Percentiles rank a stretch among this genome's conserved stretches.
These are phyloP conservation scores for Choloepus hoffmanni DNA, from an alignment of 2,113 vertebrate species.

Conservation along the genomic window DNA sequence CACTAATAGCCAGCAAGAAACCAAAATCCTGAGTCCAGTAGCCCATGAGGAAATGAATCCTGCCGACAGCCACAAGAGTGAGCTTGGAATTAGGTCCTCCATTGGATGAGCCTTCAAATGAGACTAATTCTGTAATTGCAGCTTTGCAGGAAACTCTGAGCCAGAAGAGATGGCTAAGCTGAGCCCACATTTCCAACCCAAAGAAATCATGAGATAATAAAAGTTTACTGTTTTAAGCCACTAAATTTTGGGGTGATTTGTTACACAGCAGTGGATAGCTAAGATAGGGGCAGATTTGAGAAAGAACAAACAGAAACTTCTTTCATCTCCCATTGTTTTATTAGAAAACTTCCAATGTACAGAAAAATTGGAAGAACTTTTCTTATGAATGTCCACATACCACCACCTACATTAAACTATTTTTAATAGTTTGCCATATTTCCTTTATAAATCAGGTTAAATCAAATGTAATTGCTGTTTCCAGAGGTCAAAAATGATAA, in stretches of 20 bases:
- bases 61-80: not conserved
- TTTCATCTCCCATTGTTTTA: not conserved
- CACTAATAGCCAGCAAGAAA: too few species aligned
- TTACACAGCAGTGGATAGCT: not conserved
- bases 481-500: not conserved
- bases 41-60: too few species aligned
- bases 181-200: too few species aligned
- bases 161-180: too few species aligned
- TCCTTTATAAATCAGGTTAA: conserved; percentile 18
- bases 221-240: not conserved
- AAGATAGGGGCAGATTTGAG: not conserved
- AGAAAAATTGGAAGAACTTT: not conserved
- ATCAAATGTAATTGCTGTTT: not conserved
- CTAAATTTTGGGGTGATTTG: not conserved
- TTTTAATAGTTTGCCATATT: not conserved
- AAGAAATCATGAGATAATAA: not conserved
- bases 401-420: not conserved
- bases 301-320: not conserved
- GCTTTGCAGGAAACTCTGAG: too few species aligned
- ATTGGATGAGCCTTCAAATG: too few species aligned
- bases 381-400: not conserved
- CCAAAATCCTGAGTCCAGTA: too few species aligned
- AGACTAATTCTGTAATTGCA: too few species aligned
- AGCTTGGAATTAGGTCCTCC: too few species aligned
- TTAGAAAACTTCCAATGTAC: not conserved